Base-by-base conservation (phyloP, 2,113 vertebrate species). In the Blennius ocellaris region DNA sequence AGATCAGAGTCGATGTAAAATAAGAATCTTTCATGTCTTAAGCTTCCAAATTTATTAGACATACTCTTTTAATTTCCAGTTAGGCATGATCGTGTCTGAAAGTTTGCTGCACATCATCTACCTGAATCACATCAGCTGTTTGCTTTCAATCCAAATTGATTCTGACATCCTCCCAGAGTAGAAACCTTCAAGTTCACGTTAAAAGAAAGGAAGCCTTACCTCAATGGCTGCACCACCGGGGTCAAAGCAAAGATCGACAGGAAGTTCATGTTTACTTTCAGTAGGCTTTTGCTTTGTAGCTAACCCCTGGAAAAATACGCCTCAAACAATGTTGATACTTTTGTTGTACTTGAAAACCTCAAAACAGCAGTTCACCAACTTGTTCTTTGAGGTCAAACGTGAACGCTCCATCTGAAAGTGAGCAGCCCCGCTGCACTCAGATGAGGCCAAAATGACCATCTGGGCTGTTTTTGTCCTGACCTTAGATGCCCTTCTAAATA, bases 161-260 rank as follows among this genome's bases (percentile, higher is more conserved):
- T 67, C 15, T 53, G 60, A 70, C 55, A 36, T 49, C 21, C 30
- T 61, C 8, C 51, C 57, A 58, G 40, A 69, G 55, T 56, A 57
- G 41, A 64, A 43, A 43, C 15, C 15, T 39, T 51, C 30, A 58
- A 2, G 8, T 41, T 68, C 30, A 5, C 14, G 51, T 17, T 43
- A 1, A 54, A 60, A 65, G n/a, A 52, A 53, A 17, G 39, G 60
- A 57, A 16, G 41, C 52, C 37, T 50, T 6, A 57, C 56, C 38
- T 7, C 40, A 48, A 16, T 58, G 47, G 39, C 47, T 15, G 39
- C 37, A 67, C 2, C n/a, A n/a, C 43, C 0, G 0, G 17, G 56
- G 43, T 55, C 48, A 39, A 37, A 43, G 41, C 11, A 72, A 40
- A 59, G 11, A 38, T 5, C 17, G 14, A 60, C 17, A 51, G 39